These are phyloP conservation scores for Drosophila truncata DNA, from an alignment of 1,140 invertebrate species.

Conservation along the genomic window DNA sequence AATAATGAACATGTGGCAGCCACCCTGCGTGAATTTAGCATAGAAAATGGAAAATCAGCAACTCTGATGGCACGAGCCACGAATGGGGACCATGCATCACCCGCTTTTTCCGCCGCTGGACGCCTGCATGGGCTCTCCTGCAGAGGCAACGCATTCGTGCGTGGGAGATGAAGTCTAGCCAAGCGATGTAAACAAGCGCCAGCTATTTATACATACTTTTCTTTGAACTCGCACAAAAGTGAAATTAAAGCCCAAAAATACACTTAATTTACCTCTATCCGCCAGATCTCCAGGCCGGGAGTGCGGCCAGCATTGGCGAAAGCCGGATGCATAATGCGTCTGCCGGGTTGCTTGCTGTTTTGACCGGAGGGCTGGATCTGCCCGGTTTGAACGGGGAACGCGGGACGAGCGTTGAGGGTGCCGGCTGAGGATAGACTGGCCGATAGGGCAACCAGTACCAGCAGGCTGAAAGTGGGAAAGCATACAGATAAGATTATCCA, in stretches of 20 bases:
- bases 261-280: constrained; percentile 88
- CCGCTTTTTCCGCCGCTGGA: constrained; percentile 1
- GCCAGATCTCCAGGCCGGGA: constrained; percentile 89
- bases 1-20: constrained; percentile 41
- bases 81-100: constrained; percentile 12
- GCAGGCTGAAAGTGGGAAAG: constrained; percentile 39
- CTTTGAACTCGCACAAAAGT: constrained; percentile 13
- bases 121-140: constrained; percentile 40
- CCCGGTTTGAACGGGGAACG: constrained; percentile 67
- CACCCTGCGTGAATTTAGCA: constrained; percentile 56
- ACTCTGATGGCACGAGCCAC: constrained; percentile 18
- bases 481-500: constrained; percentile 22
- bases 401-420: constrained; percentile 69
- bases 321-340: constrained; percentile 87
- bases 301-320: constrained; percentile 88
- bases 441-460: constrained; percentile 59
- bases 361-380: constrained; percentile 57
- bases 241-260: constrained; percentile 24
- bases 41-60: constrained; percentile 30
- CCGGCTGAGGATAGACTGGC: constrained; percentile 63
- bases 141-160: constrained; percentile 71
- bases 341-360: constrained; percentile 64
- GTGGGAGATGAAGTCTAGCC: constrained; percentile 68
- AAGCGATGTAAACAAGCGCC: constrained; percentile 57
- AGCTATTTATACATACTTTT: constrained; percentile 69